These are phyloP conservation scores for Triplophysa tibetana DNA, from an alignment of 2,113 vertebrate genomes.

Conservation along the genomic window DNA sequence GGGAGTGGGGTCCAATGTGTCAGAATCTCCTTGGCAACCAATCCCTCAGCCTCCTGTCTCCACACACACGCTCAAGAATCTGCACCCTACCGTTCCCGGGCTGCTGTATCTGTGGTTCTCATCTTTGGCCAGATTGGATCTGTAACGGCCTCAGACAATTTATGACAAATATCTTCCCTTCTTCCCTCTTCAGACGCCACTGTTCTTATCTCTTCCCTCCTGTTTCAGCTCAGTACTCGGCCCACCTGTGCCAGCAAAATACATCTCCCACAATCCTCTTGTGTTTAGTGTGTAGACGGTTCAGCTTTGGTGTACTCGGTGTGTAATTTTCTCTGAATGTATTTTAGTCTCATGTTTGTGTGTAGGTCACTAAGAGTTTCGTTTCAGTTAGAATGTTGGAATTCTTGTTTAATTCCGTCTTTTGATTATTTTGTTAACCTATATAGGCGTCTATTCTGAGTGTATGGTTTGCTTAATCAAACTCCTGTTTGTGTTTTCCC, in stretches of 20 bases:
- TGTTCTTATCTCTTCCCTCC: conserved; percentile 47
- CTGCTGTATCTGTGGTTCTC: conserved; percentile 57
- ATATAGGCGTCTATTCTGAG: no score
- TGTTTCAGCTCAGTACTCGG: neutral
- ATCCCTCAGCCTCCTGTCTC: conserved; percentile 71
- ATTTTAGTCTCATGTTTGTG: no score
- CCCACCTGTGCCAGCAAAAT: neutral
- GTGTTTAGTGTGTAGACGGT: neutral
- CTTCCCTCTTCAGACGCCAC: conserved; percentile 51
- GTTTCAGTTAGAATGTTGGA: no score
- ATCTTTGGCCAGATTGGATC: conserved; percentile 68
- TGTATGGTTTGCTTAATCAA: no score
- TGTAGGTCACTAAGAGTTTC: no score
- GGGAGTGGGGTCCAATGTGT: conserved; percentile 74
- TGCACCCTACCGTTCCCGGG: conserved; percentile 56
- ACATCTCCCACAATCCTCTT: conserved; percentile 33
- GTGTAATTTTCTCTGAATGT: no score
- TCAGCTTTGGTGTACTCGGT: no score
- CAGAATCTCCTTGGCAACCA: conserved; percentile 76
- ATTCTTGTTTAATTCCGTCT: no score
- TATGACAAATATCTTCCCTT: conserved; percentile 47
- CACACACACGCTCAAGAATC: conserved; percentile 33
- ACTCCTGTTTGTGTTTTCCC: no score
- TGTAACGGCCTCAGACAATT: conserved; percentile 55
- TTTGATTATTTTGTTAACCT: no score